These are phyloP conservation scores for Laothoe populi DNA, from an alignment of 2,888 invertebrate genomes.

Conservation along the genomic window DNA sequence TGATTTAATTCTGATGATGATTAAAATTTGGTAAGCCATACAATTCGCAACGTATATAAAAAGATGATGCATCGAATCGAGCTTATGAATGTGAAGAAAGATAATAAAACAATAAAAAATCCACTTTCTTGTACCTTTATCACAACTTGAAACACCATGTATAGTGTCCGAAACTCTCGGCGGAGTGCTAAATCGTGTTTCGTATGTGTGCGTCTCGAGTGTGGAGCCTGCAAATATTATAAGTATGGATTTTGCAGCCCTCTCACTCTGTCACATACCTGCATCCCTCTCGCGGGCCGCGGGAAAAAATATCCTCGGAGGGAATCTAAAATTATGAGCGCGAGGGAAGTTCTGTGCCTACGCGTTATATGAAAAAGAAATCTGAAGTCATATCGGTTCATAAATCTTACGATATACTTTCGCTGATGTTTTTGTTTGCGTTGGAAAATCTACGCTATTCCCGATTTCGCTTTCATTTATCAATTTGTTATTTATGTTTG, in stretches of 20 bases:
- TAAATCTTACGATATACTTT: slow-evolving; percentile 71
- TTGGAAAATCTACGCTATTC: slow-evolving; percentile 54
- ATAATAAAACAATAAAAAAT: not conserved
- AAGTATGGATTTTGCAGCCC: slow-evolving; percentile 82
- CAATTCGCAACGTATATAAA: no score
- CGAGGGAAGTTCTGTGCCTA: slow-evolving; percentile 53
- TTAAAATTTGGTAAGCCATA: no score
- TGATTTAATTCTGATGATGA: no score
- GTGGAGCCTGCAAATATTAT: slow-evolving; percentile 84
- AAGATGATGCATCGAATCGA: not conserved
- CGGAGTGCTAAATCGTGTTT: slow-evolving; percentile 76
- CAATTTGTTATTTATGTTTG: slow-evolving; percentile 34
- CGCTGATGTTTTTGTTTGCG: slow-evolving; percentile 60
- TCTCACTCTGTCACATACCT: slow-evolving; percentile 58
- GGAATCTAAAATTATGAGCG: slow-evolving; percentile 79
- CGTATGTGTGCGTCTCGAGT: slow-evolving; percentile 70
- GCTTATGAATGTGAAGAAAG: not conserved
- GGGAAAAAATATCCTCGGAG: slow-evolving; percentile 76
- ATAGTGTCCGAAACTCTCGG: slow-evolving; percentile 72
- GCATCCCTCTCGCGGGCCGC: slow-evolving; percentile 61
- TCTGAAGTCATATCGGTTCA: slow-evolving; percentile 68
- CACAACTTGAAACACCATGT: slow-evolving; percentile 54
- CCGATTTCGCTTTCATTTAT: slow-evolving; percentile 42
- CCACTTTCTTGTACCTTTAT: not conserved
- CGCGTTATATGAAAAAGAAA: slow-evolving; percentile 74